Percentiles rank a stretch among this genome's conserved stretches.
Evolutionary conservation across 2,113 vertebrate species (phyloP).

Genomic region (Pogona vitticeps): DNA sequence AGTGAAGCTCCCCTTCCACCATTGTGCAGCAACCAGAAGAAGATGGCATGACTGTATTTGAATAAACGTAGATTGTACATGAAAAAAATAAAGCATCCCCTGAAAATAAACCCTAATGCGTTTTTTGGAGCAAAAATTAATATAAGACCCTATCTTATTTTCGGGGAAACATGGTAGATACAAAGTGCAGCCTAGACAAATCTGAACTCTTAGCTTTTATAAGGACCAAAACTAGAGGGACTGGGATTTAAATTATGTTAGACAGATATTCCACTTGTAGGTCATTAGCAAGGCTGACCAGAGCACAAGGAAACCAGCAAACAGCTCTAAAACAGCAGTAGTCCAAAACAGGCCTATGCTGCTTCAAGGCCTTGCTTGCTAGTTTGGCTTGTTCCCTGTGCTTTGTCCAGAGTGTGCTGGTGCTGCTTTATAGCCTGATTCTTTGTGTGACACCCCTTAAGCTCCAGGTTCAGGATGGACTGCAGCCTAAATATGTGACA

Average conservation of each 20-base stretch:
- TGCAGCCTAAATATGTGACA: not conserved
- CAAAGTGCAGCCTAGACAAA: not conserved
- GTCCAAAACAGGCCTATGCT: not conserved
- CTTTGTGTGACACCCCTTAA: not conserved
- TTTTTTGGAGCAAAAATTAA: too few relatives aligned
- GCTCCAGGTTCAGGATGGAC: not conserved
- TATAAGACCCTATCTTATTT: too few relatives aligned
- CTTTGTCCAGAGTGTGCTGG: too few relatives aligned
- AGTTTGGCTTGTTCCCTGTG: not conserved
- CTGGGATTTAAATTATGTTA: not conserved
- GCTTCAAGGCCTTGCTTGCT: too few relatives aligned
- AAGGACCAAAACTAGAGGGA: not conserved
- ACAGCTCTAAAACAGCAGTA: not conserved
- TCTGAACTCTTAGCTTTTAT: not conserved
- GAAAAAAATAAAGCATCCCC: too few relatives aligned
- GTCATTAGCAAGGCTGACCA: not conserved
- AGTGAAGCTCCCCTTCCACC: too few relatives aligned
- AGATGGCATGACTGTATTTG: too few relatives aligned
- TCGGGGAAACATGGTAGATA: too few relatives aligned
- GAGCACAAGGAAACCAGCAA: not conserved
- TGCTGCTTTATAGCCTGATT: not conserved
- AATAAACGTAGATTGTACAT: too few relatives aligned
- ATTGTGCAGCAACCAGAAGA: too few relatives aligned
- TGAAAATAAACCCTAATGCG: too few relatives aligned
- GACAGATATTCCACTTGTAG: not conserved